Evolutionary conservation across 2,888 invertebrate species (phyloP).

Genomic region (Xestobium rufovillosum): DNA sequence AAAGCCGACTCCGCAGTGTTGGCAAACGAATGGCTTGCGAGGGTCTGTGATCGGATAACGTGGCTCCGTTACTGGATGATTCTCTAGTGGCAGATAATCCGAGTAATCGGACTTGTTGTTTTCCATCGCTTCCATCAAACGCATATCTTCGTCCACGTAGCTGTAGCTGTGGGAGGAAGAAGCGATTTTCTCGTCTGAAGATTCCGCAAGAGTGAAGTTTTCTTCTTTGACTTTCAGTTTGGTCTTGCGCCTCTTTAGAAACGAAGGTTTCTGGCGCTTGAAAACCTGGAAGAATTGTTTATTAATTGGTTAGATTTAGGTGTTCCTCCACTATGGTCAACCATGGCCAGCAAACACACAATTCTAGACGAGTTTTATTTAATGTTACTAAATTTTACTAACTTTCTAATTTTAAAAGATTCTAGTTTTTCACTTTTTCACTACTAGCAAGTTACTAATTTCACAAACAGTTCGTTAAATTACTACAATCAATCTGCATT

Average conservation of each 20-base stretch:
- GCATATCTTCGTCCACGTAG: constrained; percentile 46
- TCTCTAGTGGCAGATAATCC: constrained; percentile 29
- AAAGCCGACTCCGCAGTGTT: constrained; percentile 64
- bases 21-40: constrained; percentile 73
- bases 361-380: no score
- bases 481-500: no score
- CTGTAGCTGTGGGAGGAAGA: constrained; percentile 41
- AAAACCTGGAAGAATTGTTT: constrained; percentile 30
- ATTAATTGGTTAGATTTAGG: no score
- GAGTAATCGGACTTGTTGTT: constrained; percentile 36
- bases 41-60: constrained; percentile 59
- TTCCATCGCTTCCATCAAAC: constrained; percentile 45
- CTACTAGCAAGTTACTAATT: no score
- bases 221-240: constrained; percentile 36
- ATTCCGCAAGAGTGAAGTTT: constrained; percentile 25
- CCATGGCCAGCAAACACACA: no score
- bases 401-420: no score
- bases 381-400: no score
- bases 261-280: constrained; percentile 29
- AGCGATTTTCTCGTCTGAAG: constrained; percentile 28
- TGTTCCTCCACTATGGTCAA: no score
- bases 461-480: no score
- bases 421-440: no score
- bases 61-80: constrained; percentile 23
- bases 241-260: constrained; percentile 30